Evolutionary conservation across 2,888 invertebrate genomes (phyloP).

Genomic region (Eulithis prunata): DNA sequence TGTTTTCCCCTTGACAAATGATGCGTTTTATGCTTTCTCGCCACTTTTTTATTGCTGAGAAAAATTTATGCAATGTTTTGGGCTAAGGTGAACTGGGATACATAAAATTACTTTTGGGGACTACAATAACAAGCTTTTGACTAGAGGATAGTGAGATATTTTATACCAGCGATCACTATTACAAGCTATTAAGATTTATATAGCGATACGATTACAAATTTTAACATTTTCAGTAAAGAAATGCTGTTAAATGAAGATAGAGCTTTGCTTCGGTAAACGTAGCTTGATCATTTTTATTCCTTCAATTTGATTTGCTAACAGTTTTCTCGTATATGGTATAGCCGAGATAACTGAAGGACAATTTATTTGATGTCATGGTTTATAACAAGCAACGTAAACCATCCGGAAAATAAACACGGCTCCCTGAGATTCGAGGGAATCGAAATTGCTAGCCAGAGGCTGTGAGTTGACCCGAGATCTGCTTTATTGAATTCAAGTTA

Average conservation of each 20-base stretch:
- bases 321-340: neutral
- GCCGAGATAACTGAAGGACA: constrained; percentile 6
- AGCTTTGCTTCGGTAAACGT: too few relatives aligned
- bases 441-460: constrained; percentile 65
- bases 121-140: constrained; percentile 4
- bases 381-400: constrained; percentile 64
- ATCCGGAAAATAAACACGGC: constrained; percentile 73
- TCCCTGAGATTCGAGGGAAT: constrained; percentile 61
- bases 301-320: too few relatives aligned
- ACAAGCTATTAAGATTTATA: neutral
- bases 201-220: neutral
- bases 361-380: constrained; percentile 43
- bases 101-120: neutral
- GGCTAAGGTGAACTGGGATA: constrained; percentile 30
- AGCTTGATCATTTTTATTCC: too few relatives aligned
- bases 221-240: too few relatives aligned
- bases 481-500: constrained; percentile 72
- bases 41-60: constrained; percentile 53
- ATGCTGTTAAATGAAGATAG: too few relatives aligned
- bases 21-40: constrained; percentile 62
- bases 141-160: neutral
- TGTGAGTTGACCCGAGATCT: constrained; percentile 56
- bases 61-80: constrained; percentile 46
- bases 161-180: neutral
- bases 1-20: constrained; percentile 67